Conservation (phyloP, 2,888 invertebrate genomes). For the Synanthedon formicaeformis region DNA sequence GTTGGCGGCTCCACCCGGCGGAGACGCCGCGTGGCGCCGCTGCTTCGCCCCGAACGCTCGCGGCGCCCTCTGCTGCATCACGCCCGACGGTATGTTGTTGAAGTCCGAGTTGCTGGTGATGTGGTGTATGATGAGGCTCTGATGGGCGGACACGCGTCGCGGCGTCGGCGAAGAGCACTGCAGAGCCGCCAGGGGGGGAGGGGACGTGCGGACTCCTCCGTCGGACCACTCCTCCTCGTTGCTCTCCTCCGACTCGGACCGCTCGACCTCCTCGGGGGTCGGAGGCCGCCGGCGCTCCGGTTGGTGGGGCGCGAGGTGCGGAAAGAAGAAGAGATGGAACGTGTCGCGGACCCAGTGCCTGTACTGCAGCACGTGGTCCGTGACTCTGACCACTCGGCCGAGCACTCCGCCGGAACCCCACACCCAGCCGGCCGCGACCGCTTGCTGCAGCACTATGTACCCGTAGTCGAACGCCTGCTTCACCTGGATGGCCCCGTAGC, state of each 20-base stretch:
- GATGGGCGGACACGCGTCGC: slow-evolving; percentile 61
- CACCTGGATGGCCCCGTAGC: slow-evolving; percentile 91
- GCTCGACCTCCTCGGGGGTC: slow-evolving; percentile 27
- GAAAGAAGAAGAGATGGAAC: slow-evolving; percentile 58
- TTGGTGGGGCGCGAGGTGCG: slow-evolving; percentile 10
- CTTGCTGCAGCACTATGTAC: slow-evolving; percentile 84
- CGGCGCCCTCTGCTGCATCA: slow-evolving; percentile 43
- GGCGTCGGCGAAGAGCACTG: slow-evolving; percentile 63
- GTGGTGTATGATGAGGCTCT: slow-evolving; percentile 63
- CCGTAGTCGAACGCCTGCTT: slow-evolving; percentile 96
- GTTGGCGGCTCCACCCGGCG: slow-evolving; percentile 9
- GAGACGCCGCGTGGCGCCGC: slow-evolving; percentile 28
- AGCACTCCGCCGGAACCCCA: slow-evolving; percentile 76
- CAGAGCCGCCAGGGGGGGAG: slow-evolving; percentile 59
- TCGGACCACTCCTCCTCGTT: slow-evolving; percentile 35
- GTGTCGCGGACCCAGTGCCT: slow-evolving; percentile 61
- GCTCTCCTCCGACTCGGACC: neutral
- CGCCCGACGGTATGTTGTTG: slow-evolving; percentile 59
- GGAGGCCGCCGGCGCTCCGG: neutral
- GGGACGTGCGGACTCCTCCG: slow-evolving; percentile 17
- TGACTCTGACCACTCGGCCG: slow-evolving; percentile 91
- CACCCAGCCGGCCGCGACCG: slow-evolving; percentile 71
- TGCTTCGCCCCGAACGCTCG: slow-evolving; percentile 34
- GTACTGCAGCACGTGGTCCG: slow-evolving; percentile 88
- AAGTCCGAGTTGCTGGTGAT: slow-evolving; percentile 64